Conservation (phyloP, 2,888 invertebrate species). For the Drosophila nigritarsus region DNA sequence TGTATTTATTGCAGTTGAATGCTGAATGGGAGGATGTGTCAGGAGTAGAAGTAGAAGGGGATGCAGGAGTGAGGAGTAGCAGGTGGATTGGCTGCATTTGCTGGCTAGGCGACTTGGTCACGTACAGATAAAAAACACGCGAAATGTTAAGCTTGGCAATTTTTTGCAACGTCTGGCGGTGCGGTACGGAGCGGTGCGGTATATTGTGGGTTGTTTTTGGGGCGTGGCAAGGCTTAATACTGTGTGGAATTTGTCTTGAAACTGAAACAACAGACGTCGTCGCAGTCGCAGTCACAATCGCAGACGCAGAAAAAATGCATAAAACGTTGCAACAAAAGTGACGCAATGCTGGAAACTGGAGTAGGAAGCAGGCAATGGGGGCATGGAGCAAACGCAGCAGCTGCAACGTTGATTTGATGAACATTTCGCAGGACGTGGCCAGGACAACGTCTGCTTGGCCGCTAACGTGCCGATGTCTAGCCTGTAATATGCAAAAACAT, state of each 20-base stretch:
- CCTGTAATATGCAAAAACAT: conserved; percentile 72
- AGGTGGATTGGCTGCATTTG: conserved; percentile 59
- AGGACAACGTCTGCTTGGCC: conserved; percentile 52
- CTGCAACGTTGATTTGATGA: conserved; percentile 80
- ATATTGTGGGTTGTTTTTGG: conserved; percentile 19
- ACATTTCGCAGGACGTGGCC: conserved; percentile 63
- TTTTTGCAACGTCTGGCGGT: conserved; percentile 61
- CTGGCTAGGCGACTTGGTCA: conserved; percentile 76
- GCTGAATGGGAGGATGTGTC: conserved; percentile 20
- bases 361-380: background rate
- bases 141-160: conserved; percentile 79
- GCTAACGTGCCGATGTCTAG: conserved; percentile 71
- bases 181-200: conserved; percentile 12
- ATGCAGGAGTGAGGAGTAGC: background rate
- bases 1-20: conserved; percentile 73
- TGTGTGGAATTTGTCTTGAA: conserved; percentile 78
- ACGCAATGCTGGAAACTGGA: conserved; percentile 25
- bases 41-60: background rate
- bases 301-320: conserved; percentile 79
- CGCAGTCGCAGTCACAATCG: conserved; percentile 54
- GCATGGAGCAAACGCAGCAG: conserved; percentile 49
- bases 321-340: conserved; percentile 77
- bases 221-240: conserved; percentile 71
- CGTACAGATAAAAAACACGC: conserved; percentile 69
- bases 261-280: conserved; percentile 75